Evolutionary conservation across 2,888 invertebrate species (phyloP).

Genomic region (Agrotis clavis): DNA sequence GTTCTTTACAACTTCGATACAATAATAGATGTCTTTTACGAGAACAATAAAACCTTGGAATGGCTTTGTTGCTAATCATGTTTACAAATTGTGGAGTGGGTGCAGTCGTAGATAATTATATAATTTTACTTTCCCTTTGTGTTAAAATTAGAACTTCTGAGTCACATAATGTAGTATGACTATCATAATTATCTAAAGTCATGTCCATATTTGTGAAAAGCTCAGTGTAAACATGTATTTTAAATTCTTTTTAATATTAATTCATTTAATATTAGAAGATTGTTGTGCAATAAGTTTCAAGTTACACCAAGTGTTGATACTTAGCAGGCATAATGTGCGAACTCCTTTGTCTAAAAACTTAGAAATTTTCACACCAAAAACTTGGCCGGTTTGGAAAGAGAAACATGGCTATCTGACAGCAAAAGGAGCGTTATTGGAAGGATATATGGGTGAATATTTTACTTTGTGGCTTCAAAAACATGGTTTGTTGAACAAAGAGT

Average conservation of each 20-base stretch:
- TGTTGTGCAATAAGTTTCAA: constrained; percentile 43
- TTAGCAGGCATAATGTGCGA: constrained; percentile 83
- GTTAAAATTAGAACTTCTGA: constrained; percentile 24
- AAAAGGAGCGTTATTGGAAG: constrained; percentile 81
- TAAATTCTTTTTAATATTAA: constrained; percentile 27
- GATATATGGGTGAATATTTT: constrained; percentile 80
- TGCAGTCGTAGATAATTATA: constrained; percentile 25
- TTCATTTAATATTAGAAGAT: constrained; percentile 35
- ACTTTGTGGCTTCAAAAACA: constrained; percentile 73
- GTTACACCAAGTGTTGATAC: constrained; percentile 78
- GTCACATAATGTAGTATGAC: constrained; percentile 7
- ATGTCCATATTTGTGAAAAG: neutral
- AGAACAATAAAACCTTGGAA: neutral
- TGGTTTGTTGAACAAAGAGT: constrained; percentile 68
- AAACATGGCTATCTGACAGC: constrained; percentile 78
- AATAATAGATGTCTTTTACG: neutral
- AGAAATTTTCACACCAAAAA: constrained; percentile 73
- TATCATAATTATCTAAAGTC: neutral
- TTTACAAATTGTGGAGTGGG: constrained; percentile 21
- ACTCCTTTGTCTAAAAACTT: constrained; percentile 80
- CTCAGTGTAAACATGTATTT: constrained; percentile 43
- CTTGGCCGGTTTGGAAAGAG: constrained; percentile 81
- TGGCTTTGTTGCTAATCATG: constrained; percentile 18
- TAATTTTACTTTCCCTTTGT: constrained; percentile 56
- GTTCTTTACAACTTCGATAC: neutral